Percentiles rank a stretch among this genome's conserved stretches.
Conservation (phyloP, 1,140 invertebrate genomes). For the Brachionus asplanchnoidis region DNA sequence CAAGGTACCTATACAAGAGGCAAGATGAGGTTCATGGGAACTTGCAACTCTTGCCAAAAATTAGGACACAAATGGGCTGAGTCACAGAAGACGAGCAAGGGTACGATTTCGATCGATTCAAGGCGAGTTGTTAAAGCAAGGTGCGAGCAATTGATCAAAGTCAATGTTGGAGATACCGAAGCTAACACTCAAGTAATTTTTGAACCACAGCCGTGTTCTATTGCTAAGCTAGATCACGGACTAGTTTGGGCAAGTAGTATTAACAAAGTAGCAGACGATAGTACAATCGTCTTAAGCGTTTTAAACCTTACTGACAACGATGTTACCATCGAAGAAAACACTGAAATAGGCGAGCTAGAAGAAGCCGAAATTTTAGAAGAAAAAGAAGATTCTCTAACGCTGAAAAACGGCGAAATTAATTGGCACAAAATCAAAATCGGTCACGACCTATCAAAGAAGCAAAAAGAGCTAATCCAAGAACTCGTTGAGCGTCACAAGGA, state of each 20-base stretch:
- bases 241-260: background rate
- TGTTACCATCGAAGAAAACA: background rate
- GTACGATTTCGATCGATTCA: background rate
- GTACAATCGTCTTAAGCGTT: background rate
- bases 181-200: background rate
- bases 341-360: background rate
- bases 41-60: too few relatives aligned
- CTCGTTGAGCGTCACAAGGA: background rate
- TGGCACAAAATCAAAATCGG: background rate
- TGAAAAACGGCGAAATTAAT: background rate
- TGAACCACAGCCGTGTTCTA: background rate
- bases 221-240: background rate
- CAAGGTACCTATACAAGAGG: too few relatives aligned
- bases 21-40: too few relatives aligned
- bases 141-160: background rate
- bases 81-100: background rate
- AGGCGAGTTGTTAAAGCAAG: background rate
- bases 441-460: background rate
- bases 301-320: background rate
- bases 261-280: background rate
- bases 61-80: too few relatives aligned
- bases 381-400: too few relatives aligned
- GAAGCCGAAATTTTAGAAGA: too few relatives aligned
- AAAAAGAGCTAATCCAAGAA: background rate
- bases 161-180: background rate